Evolutionary conservation across 2,797 vertebrate genomes (phyloP), one percentile per base, ranked within the genome.

Genomic region (Pipistrellus pygmaeus): DNA sequence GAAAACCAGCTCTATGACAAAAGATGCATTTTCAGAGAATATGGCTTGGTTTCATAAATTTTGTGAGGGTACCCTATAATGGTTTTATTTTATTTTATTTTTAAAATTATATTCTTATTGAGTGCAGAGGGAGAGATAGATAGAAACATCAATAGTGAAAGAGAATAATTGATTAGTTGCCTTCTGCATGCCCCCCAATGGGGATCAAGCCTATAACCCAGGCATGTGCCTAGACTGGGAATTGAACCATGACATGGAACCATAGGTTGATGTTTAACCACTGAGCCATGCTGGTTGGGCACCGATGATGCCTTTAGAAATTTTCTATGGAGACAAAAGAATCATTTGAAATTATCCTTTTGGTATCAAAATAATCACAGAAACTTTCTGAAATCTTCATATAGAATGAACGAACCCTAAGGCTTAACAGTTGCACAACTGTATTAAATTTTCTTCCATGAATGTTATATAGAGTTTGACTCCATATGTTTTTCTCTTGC

Each of bases 1-100:
- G 73, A 92, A 84, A 82, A 87, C 35, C 35, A 72, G 71, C n/a
- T 30, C 81, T 72, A 38, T 77, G 85, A 87, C 57, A 51, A 86
- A 84, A 48, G 38, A 46, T 62, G 64, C 15, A 75, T 88, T 78
- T 87, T 55, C 69, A 91, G 72, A 88, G 62, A 77, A 72, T 72
- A 87, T 57, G 68, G 10, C 80, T 75, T 77, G 5, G 27, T 53
- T 96, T 71, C 84, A 7, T 57, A 57, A 64, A 75, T 30, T 88
- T 95, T 85, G 25, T 35, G 62, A 85, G 15, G 10, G 17, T 86
- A 69, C 23, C 57, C 41, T 23, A 9, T 15, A 30, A 9, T 66
- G n/a, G 17, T 62, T 62, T 62, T 30, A 62, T 62, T 62, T 62
- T 62, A 62, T 62, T 27, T 62, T 62, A 62, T 62, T 27, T 62